Evolutionary conservation across 2,888 invertebrate species (phyloP).

Genomic region (Parochlus steinenii): DNA sequence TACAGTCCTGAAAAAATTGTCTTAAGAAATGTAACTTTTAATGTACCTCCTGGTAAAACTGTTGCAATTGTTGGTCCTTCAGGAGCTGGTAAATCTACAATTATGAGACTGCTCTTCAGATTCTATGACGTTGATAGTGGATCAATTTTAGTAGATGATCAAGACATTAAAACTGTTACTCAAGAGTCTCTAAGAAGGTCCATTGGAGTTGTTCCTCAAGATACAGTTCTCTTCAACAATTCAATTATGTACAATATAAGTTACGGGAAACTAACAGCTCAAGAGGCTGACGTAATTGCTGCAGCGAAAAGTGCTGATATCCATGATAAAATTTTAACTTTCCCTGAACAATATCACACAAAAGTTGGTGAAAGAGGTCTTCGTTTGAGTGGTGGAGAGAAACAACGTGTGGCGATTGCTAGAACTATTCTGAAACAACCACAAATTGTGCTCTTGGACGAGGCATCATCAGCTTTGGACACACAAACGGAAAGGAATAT

Average conservation of each 20-base stretch:
- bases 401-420: conserved; percentile 94
- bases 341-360: conserved; percentile 78
- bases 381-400: conserved; percentile 91
- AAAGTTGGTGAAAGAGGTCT: conserved; percentile 86
- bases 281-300: conserved; percentile 65
- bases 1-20: conserved; percentile 67
- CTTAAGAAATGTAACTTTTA: conserved; percentile 60
- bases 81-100: conserved; percentile 90
- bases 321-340: conserved; percentile 77
- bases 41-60: conserved; percentile 68
- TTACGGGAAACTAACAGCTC: conserved; percentile 69
- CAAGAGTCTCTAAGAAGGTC: conserved; percentile 67
- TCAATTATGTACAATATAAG: conserved; percentile 88
- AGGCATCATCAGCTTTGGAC: conserved; percentile 89
- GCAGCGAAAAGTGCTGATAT: conserved; percentile 90
- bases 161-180: conserved; percentile 72
- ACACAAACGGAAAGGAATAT: conserved; percentile 88
- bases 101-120: conserved; percentile 87
- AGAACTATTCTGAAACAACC: conserved; percentile 87
- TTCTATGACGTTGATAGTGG: conserved; percentile 92
- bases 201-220: conserved; percentile 94
- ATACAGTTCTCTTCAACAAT: conserved; percentile 89
- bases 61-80: conserved; percentile 77
- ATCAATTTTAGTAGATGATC: conserved; percentile 66
- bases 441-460: conserved; percentile 78